Evolutionary conservation across 2,888 invertebrate species (phyloP).

Genomic region (Papilio demoleus): DNA sequence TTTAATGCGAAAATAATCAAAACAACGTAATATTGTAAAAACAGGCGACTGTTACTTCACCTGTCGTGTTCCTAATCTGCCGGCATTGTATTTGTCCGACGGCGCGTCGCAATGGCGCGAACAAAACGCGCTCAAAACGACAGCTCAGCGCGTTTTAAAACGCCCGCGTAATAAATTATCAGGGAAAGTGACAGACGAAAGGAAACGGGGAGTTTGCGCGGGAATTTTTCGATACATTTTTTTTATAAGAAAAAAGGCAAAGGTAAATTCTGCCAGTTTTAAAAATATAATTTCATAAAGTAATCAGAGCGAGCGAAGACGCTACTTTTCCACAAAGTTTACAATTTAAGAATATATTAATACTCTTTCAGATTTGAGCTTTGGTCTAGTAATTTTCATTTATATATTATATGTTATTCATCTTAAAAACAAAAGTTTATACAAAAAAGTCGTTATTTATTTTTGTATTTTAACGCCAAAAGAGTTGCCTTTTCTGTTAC

Average conservation of each 20-base stretch:
- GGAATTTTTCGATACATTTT: neutral
- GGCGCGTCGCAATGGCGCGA: conserved; percentile 61
- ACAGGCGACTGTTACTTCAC: conserved; percentile 52
- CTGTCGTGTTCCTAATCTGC: conserved; percentile 63
- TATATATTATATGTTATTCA: too few species aligned
- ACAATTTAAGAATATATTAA: too few species aligned
- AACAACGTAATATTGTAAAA: conserved; percentile 35
- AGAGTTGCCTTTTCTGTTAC: too few species aligned
- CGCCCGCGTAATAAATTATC: conserved; percentile 63
- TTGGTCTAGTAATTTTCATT: too few species aligned
- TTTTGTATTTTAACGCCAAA: too few species aligned
- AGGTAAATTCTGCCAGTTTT: conserved; percentile 2
- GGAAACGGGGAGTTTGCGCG: conserved; percentile 20
- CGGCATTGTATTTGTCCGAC: conserved; percentile 64
- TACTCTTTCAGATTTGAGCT: too few species aligned
- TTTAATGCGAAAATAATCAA: neutral
- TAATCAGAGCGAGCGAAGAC: too few species aligned
- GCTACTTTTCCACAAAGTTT: too few species aligned
- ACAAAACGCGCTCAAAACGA: conserved; percentile 58
- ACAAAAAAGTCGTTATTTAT: too few species aligned
- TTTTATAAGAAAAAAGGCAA: neutral
- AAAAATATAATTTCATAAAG: neutral
- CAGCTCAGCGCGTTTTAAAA: conserved; percentile 56
- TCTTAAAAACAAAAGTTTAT: too few species aligned
- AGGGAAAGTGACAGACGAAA: conserved; percentile 58